A percentile compares a stretch with the other conserved stretches of the same genome.
Evolutionary conservation across 1,140 invertebrate genomes (phyloP).

Genomic region (Lasaia peninsularis): DNA sequence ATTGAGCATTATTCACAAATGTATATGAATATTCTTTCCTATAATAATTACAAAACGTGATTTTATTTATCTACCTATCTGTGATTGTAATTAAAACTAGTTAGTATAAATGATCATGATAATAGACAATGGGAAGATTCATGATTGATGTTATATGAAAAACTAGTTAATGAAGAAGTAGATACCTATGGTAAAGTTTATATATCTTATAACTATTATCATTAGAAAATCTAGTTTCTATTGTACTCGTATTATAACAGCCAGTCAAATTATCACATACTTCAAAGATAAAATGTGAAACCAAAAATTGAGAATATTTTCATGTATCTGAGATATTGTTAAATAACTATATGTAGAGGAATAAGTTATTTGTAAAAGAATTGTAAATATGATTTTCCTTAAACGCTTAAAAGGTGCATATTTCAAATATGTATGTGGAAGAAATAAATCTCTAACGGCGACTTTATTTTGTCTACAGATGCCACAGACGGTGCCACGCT

Average conservation of each 20-base stretch:
- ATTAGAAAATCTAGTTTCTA: no score
- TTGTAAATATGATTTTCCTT: no score
- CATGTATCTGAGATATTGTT: not conserved
- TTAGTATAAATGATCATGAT: not conserved
- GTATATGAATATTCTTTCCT: slow-evolving; percentile 19
- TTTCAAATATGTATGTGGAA: not conserved
- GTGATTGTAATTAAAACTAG: not conserved
- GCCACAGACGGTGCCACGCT: slow-evolving; percentile 88
- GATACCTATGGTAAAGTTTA: not conserved
- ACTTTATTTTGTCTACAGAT: slow-evolving; percentile 81
- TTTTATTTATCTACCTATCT: not conserved
- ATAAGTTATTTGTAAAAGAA: no score
- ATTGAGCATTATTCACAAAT: no score
- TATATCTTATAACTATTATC: not conserved
- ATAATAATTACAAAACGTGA: not conserved
- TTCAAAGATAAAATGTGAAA: no score
- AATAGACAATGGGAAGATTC: not conserved
- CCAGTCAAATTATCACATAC: no score
- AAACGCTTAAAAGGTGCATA: no score
- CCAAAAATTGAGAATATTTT: no score
- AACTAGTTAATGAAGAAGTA: not conserved
- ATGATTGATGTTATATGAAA: not conserved
- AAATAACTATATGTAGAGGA: no score
- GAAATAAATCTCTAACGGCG: not conserved
- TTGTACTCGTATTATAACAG: no score